Conservation (phyloP, 2,888 invertebrate genomes). For the Philonicus albiceps region DNA sequence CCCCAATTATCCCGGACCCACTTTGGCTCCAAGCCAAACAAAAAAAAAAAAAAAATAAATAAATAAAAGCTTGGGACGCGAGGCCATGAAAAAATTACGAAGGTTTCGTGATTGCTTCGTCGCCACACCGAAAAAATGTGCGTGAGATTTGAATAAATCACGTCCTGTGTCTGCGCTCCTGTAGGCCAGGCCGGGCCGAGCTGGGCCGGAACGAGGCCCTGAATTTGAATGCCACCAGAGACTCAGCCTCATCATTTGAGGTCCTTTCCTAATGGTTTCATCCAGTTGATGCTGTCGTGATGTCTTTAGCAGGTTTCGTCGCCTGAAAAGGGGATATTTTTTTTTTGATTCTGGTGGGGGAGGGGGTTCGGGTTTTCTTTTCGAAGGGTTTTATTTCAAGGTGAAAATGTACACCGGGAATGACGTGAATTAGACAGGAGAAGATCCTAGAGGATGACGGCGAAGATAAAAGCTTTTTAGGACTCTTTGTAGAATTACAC, state of each 20-base stretch:
- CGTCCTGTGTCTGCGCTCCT: background rate
- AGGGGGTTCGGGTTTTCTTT: background rate
- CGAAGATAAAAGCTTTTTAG: background rate
- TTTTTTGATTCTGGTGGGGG: background rate
- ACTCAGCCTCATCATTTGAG: background rate
- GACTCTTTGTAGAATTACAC: background rate
- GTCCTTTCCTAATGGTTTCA: background rate
- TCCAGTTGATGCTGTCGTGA: background rate
- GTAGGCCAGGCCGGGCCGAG: background rate
- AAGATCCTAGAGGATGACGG: background rate
- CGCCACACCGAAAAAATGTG: background rate
- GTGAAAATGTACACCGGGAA: background rate
- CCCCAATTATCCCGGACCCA: conserved; percentile 19
- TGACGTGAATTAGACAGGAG: background rate
- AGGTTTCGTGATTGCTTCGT: background rate
- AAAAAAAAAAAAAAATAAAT: background rate
- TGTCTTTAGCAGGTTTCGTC: background rate
- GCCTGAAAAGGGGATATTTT: background rate
- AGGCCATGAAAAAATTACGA: background rate
- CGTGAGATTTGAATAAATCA: conserved; percentile 15
- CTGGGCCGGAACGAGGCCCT: too few relatives aligned
- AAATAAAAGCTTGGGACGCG: background rate
- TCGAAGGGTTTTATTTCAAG: background rate
- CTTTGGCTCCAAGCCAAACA: conserved; percentile 19
- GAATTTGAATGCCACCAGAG: background rate